Conservation (phyloP, 2,797 vertebrate species). For the Gambelia wislizenii region DNA sequence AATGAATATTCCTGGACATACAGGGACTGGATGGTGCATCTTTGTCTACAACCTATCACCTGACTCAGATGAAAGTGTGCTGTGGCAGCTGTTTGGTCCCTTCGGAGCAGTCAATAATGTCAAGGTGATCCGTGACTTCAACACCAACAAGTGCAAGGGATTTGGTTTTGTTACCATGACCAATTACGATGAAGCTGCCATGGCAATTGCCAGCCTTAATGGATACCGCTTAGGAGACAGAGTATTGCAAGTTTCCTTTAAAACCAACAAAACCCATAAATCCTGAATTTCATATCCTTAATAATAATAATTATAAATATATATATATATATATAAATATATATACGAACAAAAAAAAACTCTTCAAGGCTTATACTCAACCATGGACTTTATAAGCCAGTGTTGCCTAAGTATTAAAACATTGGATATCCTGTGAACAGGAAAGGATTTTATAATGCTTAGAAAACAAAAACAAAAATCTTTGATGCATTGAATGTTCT, state of each 20-base stretch:
- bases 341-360: conserved; percentile 88
- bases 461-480: conserved; percentile 88
- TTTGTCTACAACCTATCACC: conserved; percentile 99
- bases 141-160: conserved; percentile 99
- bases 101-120: conserved; percentile 99
- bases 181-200: conserved; percentile 99
- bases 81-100: conserved; percentile 99
- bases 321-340: conserved; percentile 82
- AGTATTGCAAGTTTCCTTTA: conserved; percentile 99
- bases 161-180: conserved; percentile 99
- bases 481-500: conserved; percentile 99
- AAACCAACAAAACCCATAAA: conserved; percentile 99
- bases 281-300: conserved; percentile 93
- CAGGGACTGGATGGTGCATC: conserved; percentile 99
- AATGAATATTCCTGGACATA: conserved; percentile 99
- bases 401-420: conserved; percentile 99
- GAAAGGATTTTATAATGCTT: conserved; percentile 92
- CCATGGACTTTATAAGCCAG: conserved; percentile 99
- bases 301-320: conserved; percentile 82
- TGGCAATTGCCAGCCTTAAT: conserved; percentile 99
- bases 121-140: conserved; percentile 99
- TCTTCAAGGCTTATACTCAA: conserved; percentile 99
- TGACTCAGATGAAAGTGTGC: conserved; percentile 98
- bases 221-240: conserved; percentile 99
- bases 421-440: conserved; percentile 98